Evolutionary conservation across 2,888 invertebrate species (phyloP).

Genomic region (Clivina fossor): DNA sequence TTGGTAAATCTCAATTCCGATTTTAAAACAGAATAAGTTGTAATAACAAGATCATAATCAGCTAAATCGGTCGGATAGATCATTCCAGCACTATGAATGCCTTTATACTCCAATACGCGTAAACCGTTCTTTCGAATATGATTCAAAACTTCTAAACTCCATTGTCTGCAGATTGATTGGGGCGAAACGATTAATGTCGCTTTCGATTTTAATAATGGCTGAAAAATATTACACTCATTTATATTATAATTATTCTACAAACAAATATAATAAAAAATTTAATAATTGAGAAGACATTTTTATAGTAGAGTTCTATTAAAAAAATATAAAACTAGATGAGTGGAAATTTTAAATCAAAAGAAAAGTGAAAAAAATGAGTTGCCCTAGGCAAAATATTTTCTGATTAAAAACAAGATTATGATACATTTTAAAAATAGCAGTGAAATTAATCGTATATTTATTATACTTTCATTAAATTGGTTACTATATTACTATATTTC

Average conservation of each 20-base stretch:
- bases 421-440: too few relatives aligned
- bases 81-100: slow-evolving; percentile 53
- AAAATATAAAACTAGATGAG: background rate
- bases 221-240: slow-evolving; percentile 34
- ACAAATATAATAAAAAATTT: background rate
- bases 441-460: too few relatives aligned
- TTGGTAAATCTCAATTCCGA: slow-evolving; percentile 64
- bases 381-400: too few relatives aligned
- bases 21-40: slow-evolving; percentile 67
- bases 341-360: too few relatives aligned
- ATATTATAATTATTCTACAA: background rate
- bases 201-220: slow-evolving; percentile 57
- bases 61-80: slow-evolving; percentile 65
- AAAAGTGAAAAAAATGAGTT: too few relatives aligned
- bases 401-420: too few relatives aligned
- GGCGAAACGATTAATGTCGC: slow-evolving; percentile 77
- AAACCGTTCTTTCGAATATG: slow-evolving; percentile 59
- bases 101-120: slow-evolving; percentile 59
- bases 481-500: too few relatives aligned
- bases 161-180: slow-evolving; percentile 65
- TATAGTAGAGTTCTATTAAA: background rate
- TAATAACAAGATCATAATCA: slow-evolving; percentile 70
- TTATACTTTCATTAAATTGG: too few relatives aligned
- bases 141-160: slow-evolving; percentile 69
- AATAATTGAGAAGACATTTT: background rate